Evolutionary conservation across 2,113 vertebrate genomes (phyloP).

Genomic region (Seriola aureovittata): DNA sequence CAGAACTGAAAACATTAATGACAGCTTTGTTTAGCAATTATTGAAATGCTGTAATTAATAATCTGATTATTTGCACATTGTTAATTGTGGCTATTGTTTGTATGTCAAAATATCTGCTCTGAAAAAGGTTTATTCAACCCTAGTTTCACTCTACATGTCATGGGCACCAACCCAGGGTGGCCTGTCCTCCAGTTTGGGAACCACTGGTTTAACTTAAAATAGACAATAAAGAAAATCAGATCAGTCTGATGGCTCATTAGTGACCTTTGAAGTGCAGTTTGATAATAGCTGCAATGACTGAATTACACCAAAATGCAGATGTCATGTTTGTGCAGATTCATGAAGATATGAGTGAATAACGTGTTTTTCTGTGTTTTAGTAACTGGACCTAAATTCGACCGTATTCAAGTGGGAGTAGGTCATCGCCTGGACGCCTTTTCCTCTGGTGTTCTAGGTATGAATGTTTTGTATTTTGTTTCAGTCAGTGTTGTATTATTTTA

Average conservation of each 20-base stretch:
- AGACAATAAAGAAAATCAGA: neutral
- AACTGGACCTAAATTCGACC: constrained; percentile 86
- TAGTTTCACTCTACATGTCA: neutral
- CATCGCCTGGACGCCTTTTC: constrained; percentile 89
- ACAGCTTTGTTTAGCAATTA: too few relatives aligned
- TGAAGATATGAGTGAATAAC: neutral
- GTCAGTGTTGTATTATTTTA: neutral
- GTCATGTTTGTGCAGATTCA: neutral
- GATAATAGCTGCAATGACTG: neutral
- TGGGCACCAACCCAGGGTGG: neutral
- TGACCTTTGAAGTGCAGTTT: neutral
- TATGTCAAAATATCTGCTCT: neutral
- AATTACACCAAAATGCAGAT: neutral
- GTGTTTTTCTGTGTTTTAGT: constrained; percentile 80
- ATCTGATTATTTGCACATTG: too few relatives aligned
- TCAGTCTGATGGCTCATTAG: neutral
- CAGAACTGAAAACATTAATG: neutral
- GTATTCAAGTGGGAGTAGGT: constrained; percentile 88
- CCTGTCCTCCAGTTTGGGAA: neutral
- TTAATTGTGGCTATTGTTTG: neutral
- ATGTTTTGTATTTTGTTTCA: neutral
- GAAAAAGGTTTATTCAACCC: neutral
- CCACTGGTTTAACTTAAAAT: neutral
- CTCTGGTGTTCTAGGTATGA: constrained; percentile 92
- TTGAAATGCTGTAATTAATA: too few relatives aligned